Evolutionary conservation across 2,888 invertebrate species (phyloP), one percentile per base, ranked within the genome.

Genomic region (Apodemia zela): DNA sequence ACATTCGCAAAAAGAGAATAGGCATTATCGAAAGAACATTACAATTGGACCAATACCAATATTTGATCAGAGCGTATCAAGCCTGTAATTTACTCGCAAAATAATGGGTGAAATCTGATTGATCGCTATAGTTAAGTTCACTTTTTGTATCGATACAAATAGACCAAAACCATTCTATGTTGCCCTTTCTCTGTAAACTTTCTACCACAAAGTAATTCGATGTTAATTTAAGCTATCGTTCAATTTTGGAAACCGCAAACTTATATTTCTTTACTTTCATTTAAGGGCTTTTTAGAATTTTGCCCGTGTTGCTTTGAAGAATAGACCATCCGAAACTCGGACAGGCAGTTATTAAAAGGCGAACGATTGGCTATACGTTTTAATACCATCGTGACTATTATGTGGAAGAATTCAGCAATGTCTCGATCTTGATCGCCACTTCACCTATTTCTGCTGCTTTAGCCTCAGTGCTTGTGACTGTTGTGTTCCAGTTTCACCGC

Each of bases 81-180:
- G 70, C 69, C 76, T 73, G 73, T 78, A 80, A 85, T 82, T 82
- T 80, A 72, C 70, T 71, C 66, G 71, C 71, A 66, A 81, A 82
- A 83, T 82, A 80, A 82, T 76, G 80, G 77, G 80, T 81, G 82
- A 81, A 85, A 83, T 82, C 76, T 72, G 74, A 79, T 75, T 76
- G 79, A 81, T 77, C 74, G 73, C 69, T 75, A 73, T 70, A 76
- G 71, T 72, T 68, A 68, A 62, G 70, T 73, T 79, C 78, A 79
- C 74, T 79, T 79, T 81, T 79, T 80, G 79, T 78, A 75, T 75
- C 78, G 75, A 78, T 77, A 74, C 76, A 79, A 79, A 81, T 79
- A 77, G 13, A 38, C 38, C 13, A 38, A 69, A 74, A 71, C 69
- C 70, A 73, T 74, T 74, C 71, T 68, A 73, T 72, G 67, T 69